Percentiles rank a stretch among this genome's conserved stretches.
Conservation (phyloP, 2,888 invertebrate genomes). For the Lithophane semibrunnea region DNA sequence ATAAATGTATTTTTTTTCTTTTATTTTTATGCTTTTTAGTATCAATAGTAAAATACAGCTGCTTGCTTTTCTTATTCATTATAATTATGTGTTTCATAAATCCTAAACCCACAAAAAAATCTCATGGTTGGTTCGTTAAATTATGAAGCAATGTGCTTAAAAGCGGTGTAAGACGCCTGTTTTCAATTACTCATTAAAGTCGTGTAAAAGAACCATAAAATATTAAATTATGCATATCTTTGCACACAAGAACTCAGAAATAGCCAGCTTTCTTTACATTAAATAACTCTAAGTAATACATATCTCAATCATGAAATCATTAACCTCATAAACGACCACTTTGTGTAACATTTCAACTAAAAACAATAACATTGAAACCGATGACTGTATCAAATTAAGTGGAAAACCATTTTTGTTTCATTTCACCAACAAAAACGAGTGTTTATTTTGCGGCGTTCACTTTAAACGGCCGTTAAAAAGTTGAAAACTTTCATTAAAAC, state of each 20-base stretch:
- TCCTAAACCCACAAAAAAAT: not conserved
- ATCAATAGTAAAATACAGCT: not conserved
- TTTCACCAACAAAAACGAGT: conserved; percentile 32
- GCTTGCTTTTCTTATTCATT: not conserved
- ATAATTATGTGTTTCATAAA: too few relatives aligned
- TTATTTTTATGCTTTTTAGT: not conserved
- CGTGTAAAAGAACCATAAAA: not conserved
- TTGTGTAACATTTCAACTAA: conserved; percentile 18
- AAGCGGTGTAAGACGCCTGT: not conserved
- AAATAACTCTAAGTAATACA: not conserved
- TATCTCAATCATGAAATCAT: conserved; percentile 4
- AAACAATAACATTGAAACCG: conserved; percentile 31
- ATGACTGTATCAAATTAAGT: conserved; percentile 34
- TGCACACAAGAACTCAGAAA: not conserved
- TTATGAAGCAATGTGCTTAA: not conserved
- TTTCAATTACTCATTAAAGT: not conserved
- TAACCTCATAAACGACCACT: conserved; percentile 2
- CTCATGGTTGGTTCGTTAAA: not conserved
- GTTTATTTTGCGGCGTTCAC: conserved; percentile 30
- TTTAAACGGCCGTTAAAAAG: conserved; percentile 48
- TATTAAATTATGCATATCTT: not conserved
- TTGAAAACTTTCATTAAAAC: conserved; percentile 55
- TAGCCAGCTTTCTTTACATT: not conserved
- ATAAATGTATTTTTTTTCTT: too few relatives aligned
- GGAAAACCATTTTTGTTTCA: conserved; percentile 35